Percentiles rank a stretch among this genome's conserved stretches.
Conservation (phyloP, 2,797 vertebrate species). For the Pelobates cultripes region DNA sequence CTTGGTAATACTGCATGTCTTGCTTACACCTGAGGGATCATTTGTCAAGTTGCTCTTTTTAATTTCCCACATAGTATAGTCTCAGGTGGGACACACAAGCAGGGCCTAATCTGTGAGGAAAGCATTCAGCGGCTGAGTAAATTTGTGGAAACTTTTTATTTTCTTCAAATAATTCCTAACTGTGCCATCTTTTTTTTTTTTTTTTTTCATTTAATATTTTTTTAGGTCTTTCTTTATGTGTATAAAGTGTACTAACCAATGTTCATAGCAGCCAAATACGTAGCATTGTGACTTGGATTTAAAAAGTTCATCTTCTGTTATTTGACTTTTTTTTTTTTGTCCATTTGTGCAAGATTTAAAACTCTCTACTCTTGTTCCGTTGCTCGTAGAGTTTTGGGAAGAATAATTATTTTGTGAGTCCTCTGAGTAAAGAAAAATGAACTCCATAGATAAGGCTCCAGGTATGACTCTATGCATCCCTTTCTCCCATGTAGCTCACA, state of each 20-base stretch:
- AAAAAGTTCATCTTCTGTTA: slow-evolving; percentile 52
- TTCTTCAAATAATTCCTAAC: slow-evolving; percentile 61
- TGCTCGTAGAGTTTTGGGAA: slow-evolving; percentile 70
- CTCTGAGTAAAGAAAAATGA: slow-evolving; percentile 77
- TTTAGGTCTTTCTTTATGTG: slow-evolving; percentile 58
- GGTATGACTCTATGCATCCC: slow-evolving; percentile 73
- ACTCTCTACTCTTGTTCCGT: slow-evolving; percentile 69
- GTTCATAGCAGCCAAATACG: slow-evolving; percentile 65
- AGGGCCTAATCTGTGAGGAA: slow-evolving; percentile 66
- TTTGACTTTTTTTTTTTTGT: slow-evolving; percentile 49
- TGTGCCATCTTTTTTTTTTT: slow-evolving; percentile 54
- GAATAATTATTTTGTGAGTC: slow-evolving; percentile 68
- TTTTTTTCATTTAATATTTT: slow-evolving; percentile 58
- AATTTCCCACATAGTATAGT: slow-evolving; percentile 44
- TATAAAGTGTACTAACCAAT: slow-evolving; percentile 65
- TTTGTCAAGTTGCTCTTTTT: slow-evolving; percentile 57
- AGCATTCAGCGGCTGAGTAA: slow-evolving; percentile 62
- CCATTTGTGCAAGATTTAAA: slow-evolving; percentile 70
- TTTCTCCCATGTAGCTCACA: slow-evolving; percentile 64
- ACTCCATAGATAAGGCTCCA: slow-evolving; percentile 91
- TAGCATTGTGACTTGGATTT: slow-evolving; percentile 65
- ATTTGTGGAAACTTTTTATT: slow-evolving; percentile 64
- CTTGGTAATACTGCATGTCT: slow-evolving; percentile 58
- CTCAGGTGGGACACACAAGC: slow-evolving; percentile 66
- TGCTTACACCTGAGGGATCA: slow-evolving; percentile 61